phyloP scores from a whole-genome alignment of 2,113 vertebrate species.

The Panthera tigris region DNA sequence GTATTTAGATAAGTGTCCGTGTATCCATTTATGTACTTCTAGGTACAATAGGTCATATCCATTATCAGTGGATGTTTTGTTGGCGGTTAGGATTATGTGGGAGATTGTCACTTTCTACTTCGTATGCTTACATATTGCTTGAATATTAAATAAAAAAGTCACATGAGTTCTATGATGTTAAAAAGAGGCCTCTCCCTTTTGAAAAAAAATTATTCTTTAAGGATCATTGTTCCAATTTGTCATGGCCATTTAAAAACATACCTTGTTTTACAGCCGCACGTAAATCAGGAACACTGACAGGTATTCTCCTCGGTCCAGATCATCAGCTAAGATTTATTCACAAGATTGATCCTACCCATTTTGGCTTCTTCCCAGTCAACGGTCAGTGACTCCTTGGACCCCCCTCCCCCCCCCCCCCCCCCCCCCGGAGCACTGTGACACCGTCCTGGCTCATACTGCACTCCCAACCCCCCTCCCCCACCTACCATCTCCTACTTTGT shows the following conservation, averaged over 20 bases:
- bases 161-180: background rate
- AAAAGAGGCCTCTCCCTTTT: background rate
- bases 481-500: background rate
- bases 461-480: too few species aligned
- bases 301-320: slow-evolving; percentile 22
- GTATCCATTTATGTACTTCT: background rate
- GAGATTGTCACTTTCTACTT: background rate
- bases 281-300: slow-evolving; percentile 46
- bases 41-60: background rate
- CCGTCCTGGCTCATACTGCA: background rate
- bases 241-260: slow-evolving; percentile 54
- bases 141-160: background rate
- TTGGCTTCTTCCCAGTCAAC: slow-evolving; percentile 42
- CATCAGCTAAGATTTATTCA: slow-evolving; percentile 61
- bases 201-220: slow-evolving; percentile 42
- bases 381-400: background rate
- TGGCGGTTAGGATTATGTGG: background rate
- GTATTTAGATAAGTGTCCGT: background rate
- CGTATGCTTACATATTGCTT: background rate
- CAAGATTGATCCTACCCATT: slow-evolving; percentile 32
- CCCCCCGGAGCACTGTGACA: background rate
- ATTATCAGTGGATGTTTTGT: background rate
- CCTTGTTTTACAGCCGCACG: slow-evolving; percentile 44
- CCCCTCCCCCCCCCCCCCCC: too few species aligned
- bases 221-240: slow-evolving; percentile 58